Evolutionary conservation across 37 sponge, comb jelly and placozoan species (phyloP).

Genomic region (Aphrocallistes beatrix): DNA sequence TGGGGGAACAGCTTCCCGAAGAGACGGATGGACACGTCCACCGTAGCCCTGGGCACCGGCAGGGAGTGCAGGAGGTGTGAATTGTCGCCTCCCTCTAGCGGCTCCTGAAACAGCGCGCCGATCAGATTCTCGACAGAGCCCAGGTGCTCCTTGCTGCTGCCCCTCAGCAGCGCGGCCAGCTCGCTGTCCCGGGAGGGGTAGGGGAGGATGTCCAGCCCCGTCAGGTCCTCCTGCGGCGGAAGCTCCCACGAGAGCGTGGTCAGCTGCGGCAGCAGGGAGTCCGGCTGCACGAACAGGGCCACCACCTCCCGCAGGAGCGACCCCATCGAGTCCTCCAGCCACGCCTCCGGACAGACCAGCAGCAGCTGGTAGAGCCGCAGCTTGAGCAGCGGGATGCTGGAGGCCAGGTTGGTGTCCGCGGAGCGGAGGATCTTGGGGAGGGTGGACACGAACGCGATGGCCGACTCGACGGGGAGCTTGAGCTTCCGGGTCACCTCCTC

Average conservation of each 20-base stretch:
- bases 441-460: conserved; percentile 39
- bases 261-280: conserved; percentile 50
- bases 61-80: conserved; percentile 57
- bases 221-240: conserved; percentile 77
- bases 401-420: not conserved
- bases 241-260: conserved; percentile 78
- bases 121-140: not conserved
- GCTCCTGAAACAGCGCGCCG: not conserved
- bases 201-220: conserved; percentile 75
- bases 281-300: conserved; percentile 71
- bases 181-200: conserved; percentile 72
- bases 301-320: conserved; percentile 75
- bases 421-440: not conserved
- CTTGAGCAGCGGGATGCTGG: not conserved
- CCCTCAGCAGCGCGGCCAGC: conserved; percentile 63
- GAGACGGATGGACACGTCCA: conserved; percentile 72
- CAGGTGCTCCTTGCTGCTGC: not conserved
- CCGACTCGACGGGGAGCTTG: conserved; percentile 65
- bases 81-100: not conserved
- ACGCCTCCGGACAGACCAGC: not conserved
- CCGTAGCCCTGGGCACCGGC: conserved; percentile 87
- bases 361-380: not conserved
- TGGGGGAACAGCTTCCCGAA: conserved; percentile 90
- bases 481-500: conserved; percentile 60
- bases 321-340: conserved; percentile 41